Conservation (phyloP, 2,888 invertebrate genomes). For the Anaspis maculata region DNA sequence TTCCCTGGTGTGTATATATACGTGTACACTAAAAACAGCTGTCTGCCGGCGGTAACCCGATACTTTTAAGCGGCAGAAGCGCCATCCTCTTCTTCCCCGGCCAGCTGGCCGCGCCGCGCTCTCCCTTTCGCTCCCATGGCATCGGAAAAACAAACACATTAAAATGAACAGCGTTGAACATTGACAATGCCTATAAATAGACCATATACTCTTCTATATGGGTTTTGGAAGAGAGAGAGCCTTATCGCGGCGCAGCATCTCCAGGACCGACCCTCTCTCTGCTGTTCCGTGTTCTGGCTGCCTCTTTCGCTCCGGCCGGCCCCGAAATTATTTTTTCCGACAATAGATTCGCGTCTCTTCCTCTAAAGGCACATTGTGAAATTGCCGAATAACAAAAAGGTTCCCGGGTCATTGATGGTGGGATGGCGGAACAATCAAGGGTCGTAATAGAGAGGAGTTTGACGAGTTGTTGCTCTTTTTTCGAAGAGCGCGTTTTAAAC, state of each 20-base stretch:
- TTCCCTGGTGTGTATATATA: no score
- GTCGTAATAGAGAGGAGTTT: no score
- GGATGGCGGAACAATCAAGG: no score
- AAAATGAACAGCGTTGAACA: conserved; percentile 44
- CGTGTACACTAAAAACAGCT: conserved; percentile 43
- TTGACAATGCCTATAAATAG: conserved; percentile 46
- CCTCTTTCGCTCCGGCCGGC: no score
- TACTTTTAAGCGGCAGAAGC: conserved; percentile 43
- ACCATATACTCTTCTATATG: conserved; percentile 41
- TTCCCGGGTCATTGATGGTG: no score
- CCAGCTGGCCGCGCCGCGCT: conserved; percentile 10
- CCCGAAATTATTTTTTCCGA: no score
- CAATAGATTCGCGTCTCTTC: conserved; percentile 10
- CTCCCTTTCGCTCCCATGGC: conserved; percentile 33
- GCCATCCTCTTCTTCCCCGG: conserved; percentile 25
- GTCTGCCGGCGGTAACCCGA: conserved; percentile 42
- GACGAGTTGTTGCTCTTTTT: background rate
- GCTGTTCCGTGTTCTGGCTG: conserved; percentile 1
- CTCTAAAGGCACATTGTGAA: no score
- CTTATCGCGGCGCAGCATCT: conserved; percentile 27
- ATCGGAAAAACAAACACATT: conserved; percentile 43
- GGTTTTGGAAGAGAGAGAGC: conserved; percentile 31
- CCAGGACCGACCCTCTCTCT: conserved; percentile 21
- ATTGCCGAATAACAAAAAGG: no score
- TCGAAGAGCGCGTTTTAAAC: background rate